A percentile compares a stretch with the other conserved stretches of the same genome.
Conservation (phyloP, 1,140 invertebrate species). For the Leptonema lineaticorne region DNA sequence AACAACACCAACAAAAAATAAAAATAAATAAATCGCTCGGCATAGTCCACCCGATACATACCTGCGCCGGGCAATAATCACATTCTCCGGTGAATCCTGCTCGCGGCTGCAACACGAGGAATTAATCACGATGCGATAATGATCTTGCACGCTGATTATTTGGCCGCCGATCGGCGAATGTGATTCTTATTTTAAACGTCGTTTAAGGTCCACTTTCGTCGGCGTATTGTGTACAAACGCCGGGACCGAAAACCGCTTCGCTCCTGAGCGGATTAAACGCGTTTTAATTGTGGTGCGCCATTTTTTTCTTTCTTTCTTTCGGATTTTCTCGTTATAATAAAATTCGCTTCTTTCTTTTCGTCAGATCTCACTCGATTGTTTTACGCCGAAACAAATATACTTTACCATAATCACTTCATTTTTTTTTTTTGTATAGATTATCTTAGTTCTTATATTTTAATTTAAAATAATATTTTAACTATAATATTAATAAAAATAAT, state of each 20-base stretch:
- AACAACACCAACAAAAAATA: no score
- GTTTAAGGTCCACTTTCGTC: neutral
- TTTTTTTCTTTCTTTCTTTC: no score
- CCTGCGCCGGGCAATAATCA: conserved; percentile 9
- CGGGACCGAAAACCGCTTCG: conserved; percentile 9
- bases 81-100: conserved; percentile 7
- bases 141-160: conserved; percentile 38
- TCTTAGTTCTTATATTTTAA: no score
- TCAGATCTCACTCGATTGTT: no score
- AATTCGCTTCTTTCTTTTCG: no score
- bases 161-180: neutral
- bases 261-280: conserved; percentile 12
- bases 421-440: no score
- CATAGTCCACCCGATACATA: neutral
- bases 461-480: no score
- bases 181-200: neutral
- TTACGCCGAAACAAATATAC: no score
- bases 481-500: no score
- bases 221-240: neutral
- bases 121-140: conserved; percentile 39
- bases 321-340: no score
- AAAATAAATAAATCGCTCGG: neutral
- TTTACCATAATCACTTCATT: no score
- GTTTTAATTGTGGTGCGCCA: conserved; percentile 21
- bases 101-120: conserved; percentile 14